phyloP scores from a whole-genome alignment of 2,888 invertebrate species.

The Trichogramma dendrolimi region DNA sequence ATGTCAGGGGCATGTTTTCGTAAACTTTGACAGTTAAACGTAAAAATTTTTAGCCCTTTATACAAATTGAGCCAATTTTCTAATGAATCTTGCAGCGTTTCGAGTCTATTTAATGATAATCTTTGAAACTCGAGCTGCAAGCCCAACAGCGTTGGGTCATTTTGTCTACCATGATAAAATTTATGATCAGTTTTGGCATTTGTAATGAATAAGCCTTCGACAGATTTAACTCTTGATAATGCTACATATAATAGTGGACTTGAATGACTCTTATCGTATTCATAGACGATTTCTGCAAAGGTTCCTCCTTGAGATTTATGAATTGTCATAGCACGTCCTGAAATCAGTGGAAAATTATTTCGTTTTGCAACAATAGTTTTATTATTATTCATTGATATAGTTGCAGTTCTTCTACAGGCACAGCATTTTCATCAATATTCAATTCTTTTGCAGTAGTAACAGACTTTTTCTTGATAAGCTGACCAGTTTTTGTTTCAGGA shows the following conservation, averaged over 20 bases:
- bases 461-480: slow-evolving; percentile 7
- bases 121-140: slow-evolving; percentile 11
- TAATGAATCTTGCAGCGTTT: too few species aligned
- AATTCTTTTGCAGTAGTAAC: not conserved
- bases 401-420: slow-evolving; percentile 23
- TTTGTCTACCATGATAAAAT: slow-evolving; percentile 11
- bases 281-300: slow-evolving; percentile 26
- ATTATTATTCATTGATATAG: slow-evolving; percentile 17
- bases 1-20: slow-evolving; percentile 10
- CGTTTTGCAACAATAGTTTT: slow-evolving; percentile 24
- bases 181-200: slow-evolving; percentile 5
- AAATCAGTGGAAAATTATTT: slow-evolving; percentile 27
- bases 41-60: slow-evolving; percentile 1
- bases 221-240: slow-evolving; percentile 12
- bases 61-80: not conserved
- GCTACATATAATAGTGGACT: slow-evolving; percentile 26
- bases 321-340: slow-evolving; percentile 29
- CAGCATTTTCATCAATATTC: too few species aligned
- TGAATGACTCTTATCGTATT: slow-evolving; percentile 22
- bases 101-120: slow-evolving; percentile 4
- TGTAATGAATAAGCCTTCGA: slow-evolving; percentile 11
- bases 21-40: slow-evolving; percentile 20
- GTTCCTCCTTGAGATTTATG: slow-evolving; percentile 30
- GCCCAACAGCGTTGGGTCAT: not conserved
- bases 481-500: slow-evolving; percentile 13